Evolutionary conservation across 2,888 invertebrate genomes (phyloP).

Genomic region (Erebia aethiops): DNA sequence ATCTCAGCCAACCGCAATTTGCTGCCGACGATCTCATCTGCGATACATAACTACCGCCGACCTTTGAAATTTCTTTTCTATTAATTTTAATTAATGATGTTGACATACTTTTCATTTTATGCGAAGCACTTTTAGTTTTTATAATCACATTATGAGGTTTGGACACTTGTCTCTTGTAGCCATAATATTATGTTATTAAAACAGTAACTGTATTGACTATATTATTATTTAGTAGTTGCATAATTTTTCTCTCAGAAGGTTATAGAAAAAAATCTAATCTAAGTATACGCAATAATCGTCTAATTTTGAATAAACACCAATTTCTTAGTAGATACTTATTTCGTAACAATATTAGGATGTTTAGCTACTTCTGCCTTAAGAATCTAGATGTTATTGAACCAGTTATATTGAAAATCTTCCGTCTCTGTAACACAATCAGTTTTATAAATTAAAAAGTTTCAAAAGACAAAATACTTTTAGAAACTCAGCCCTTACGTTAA

Average conservation of each 20-base stretch:
- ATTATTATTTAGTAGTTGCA: no score
- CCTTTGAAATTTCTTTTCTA: slow-evolving; percentile 22
- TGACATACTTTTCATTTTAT: slow-evolving; percentile 18
- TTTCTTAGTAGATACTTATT: no score
- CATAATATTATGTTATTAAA: no score
- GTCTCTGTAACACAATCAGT: background rate
- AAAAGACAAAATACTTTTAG: background rate
- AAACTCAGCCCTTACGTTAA: slow-evolving; percentile 21
- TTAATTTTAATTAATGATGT: slow-evolving; percentile 26
- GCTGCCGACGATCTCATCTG: slow-evolving; percentile 72
- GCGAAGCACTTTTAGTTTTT: background rate
- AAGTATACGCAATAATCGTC: no score
- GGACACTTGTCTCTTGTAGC: background rate
- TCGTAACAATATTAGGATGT: no score
- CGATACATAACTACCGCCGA: slow-evolving; percentile 58
- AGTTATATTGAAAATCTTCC: background rate
- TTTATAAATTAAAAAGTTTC: slow-evolving; percentile 8
- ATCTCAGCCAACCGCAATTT: slow-evolving; percentile 80
- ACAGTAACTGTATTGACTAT: no score
- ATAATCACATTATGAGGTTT: background rate
- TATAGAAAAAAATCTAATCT: no score
- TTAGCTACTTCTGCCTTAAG: no score
- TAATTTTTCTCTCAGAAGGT: no score
- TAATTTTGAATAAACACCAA: no score
- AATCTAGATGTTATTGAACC: no score